These are phyloP conservation scores for Euzophera pinguis DNA, from an alignment of 2,888 invertebrate genomes.

Conservation along the genomic window DNA sequence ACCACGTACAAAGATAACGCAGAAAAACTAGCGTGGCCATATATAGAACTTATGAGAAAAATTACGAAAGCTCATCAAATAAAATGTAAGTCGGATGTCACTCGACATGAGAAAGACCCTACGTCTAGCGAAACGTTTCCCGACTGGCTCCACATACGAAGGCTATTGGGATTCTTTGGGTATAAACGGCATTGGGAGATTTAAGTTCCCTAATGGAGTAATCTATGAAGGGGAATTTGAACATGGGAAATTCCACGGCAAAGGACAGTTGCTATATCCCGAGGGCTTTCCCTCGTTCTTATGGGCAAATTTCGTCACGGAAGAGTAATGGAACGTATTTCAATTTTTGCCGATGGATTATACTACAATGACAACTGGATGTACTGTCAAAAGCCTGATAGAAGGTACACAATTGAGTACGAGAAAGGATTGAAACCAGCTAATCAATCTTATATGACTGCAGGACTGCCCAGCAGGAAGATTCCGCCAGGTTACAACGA, in stretches of 20 bases:
- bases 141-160: neutral
- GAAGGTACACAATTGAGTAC: conserved; percentile 57
- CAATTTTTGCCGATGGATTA: neutral
- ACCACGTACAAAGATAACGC: neutral
- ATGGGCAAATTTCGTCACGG: neutral
- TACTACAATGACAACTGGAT: neutral
- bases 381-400: neutral
- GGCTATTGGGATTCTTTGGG: neutral
- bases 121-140: neutral
- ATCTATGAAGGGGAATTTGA: neutral
- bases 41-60: neutral
- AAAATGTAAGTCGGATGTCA: neutral
- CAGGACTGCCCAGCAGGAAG: conserved; percentile 73
- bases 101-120: neutral
- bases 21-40: neutral
- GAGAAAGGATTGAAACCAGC: conserved; percentile 82
- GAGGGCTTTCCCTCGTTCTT: neutral
- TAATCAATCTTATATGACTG: conserved; percentile 81
- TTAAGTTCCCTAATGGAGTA: neutral
- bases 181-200: neutral
- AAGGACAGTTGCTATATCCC: neutral
- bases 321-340: neutral
- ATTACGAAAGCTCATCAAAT: neutral
- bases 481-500: conserved; percentile 85
- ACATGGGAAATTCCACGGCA: neutral